A percentile compares a stretch with the other conserved stretches of the same genome.
Evolutionary conservation across 2,888 invertebrate genomes (phyloP).

Genomic region (Yponomeuta cagnagella): DNA sequence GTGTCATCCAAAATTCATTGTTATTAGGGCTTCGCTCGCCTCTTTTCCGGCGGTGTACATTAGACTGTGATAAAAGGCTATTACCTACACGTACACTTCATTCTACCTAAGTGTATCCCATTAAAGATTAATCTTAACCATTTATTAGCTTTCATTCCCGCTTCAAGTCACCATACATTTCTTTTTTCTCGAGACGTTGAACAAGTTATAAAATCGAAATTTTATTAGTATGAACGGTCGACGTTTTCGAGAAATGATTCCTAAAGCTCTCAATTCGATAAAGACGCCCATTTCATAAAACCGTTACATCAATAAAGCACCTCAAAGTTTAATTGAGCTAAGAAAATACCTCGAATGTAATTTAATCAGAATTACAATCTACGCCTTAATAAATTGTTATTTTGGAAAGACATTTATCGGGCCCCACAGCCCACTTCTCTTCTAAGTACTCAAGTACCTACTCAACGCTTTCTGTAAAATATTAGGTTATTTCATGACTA

Average conservation of each 20-base stretch:
- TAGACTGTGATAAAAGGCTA: conserved; percentile 51
- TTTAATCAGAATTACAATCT: conserved; percentile 42
- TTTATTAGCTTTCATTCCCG: neutral
- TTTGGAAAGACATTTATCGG: conserved; percentile 30
- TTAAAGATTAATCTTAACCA: conserved; percentile 48
- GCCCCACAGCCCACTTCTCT: neutral
- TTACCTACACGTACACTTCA: conserved; percentile 45
- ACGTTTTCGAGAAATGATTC: conserved; percentile 1
- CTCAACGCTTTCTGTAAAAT: neutral
- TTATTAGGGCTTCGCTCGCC: conserved; percentile 9
- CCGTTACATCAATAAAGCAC: conserved; percentile 54
- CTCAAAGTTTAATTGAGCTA: conserved; percentile 41
- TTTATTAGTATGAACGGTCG: neutral
- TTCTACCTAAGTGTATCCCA: conserved; percentile 42
- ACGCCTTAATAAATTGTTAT: conserved; percentile 57
- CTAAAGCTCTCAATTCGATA: conserved; percentile 45
- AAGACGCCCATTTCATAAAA: conserved; percentile 32
- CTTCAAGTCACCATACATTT: neutral
- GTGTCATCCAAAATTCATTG: conserved; percentile 11
- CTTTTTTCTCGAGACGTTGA: neutral
- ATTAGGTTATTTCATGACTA: neutral
- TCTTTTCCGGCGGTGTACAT: conserved; percentile 32
- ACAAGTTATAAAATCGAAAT: neutral
- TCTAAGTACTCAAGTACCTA: neutral
- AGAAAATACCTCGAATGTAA: conserved; percentile 51